Base-by-base conservation (phyloP, 2,888 invertebrate genomes). In the Ennomos fuscantarius region DNA sequence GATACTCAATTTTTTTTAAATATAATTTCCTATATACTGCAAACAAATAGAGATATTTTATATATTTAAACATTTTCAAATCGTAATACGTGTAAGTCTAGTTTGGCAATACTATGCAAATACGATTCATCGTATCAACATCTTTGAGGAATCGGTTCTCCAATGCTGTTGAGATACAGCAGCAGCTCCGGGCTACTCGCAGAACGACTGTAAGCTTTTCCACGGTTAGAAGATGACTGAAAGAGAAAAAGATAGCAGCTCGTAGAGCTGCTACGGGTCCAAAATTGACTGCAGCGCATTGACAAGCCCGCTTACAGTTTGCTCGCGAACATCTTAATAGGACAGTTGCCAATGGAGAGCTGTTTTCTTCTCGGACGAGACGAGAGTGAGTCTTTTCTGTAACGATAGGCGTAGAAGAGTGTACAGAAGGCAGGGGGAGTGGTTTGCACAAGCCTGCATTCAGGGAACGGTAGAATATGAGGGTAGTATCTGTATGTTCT, bases 241-340 rank as follows among this genome's bases (percentile, higher is more conserved):
- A 42, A 43, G 32, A 15, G n/a, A n/a, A n/a, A n/a, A n/a, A n/a
- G n/a, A n/a, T n/a, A 44, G 33, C 43, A 3, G 33, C 6, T 11
- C 32, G 32, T 44, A 45, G 45, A 37, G 40, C 52, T 39, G 52
- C 52, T 45, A 45, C 45, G 39, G 60, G 51, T 24, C 52, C 54
- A 2, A 56, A 60, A 59, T 53, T 60, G 15, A 63, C 56, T 12
- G n/a, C 52, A 52, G 57, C 46, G 47, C 60, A 67, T 36, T 60
- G 60, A 44, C 46, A 40, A 63, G 59, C 62, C 15, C 59, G 55
- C 13, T 57, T 63, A 34, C 49, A 47, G n/a, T 66, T 65, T 47
- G 63, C 64, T 40, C 54, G 55, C 34, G 56, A 54, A 43, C 59
- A 64, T 56, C 37, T 68, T 34, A 37, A 56, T 60, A 59, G 56